Conservation (phyloP, 1,140 invertebrate genomes). For the Cheumatopsyche charites region DNA sequence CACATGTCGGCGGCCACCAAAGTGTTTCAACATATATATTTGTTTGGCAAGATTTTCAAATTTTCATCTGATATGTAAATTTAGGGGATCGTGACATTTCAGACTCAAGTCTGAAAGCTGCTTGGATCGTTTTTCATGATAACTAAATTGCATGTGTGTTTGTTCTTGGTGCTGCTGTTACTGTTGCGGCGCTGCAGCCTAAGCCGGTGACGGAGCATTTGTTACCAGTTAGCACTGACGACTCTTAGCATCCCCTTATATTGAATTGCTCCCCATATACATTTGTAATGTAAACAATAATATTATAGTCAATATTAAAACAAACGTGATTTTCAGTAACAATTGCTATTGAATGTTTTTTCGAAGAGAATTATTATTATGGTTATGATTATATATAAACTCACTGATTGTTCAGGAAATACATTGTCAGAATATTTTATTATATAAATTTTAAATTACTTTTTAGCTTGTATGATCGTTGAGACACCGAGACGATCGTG, state of each 20-base stretch:
- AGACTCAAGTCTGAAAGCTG: background rate
- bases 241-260: conserved; percentile 46
- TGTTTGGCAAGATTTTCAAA: too few relatives aligned
- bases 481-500: conserved; percentile 13
- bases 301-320: conserved; percentile 44
- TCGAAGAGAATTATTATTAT: background rate
- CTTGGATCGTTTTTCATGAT: background rate
- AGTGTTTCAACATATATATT: too few relatives aligned
- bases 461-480: conserved; percentile 26
- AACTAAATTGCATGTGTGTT: conserved; percentile 42
- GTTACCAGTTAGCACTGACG: conserved; percentile 45
- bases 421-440: conserved; percentile 33
- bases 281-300: conserved; percentile 44
- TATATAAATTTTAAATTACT: conserved; percentile 18
- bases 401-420: conserved; percentile 32
- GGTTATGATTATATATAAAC: too few relatives aligned
- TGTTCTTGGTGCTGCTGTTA: conserved; percentile 45
- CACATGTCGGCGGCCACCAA: too few relatives aligned
- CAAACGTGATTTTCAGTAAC: conserved; percentile 36
- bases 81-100: too few relatives aligned
- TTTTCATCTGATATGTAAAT: too few relatives aligned
- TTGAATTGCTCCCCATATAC: conserved; percentile 39
- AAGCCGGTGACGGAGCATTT: conserved; percentile 39
- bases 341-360: conserved; percentile 26
- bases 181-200: conserved; percentile 37